Percentiles rank a stretch among this genome's conserved stretches.
Evolutionary conservation across 2,888 invertebrate species (phyloP).

Genomic region (Diploptera punctata): DNA sequence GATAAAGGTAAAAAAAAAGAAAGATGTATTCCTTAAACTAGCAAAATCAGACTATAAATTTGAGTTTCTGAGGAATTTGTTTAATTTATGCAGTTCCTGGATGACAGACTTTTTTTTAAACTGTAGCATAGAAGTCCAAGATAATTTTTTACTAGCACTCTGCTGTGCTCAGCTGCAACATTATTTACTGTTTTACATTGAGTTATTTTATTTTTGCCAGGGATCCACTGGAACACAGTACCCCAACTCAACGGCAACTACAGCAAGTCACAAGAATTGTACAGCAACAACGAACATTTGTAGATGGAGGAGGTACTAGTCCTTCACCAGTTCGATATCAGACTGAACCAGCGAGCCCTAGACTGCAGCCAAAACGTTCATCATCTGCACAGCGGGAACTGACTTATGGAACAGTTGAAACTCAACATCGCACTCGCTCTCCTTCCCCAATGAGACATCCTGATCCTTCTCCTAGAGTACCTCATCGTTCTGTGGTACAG

Average conservation of each 20-base stretch:
- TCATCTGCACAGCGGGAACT: slow-evolving; percentile 39
- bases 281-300: slow-evolving; percentile 36
- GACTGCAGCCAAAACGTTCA: slow-evolving; percentile 37
- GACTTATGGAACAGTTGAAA: slow-evolving; percentile 30
- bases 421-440: slow-evolving; percentile 29
- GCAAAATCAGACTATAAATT: too few species aligned
- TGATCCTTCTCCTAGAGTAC: slow-evolving; percentile 33
- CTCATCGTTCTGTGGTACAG: slow-evolving; percentile 31
- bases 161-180: too few species aligned
- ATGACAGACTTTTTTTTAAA: too few species aligned
- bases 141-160: too few species aligned
- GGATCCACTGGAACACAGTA: slow-evolving; percentile 40
- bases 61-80: too few species aligned
- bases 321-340: slow-evolving; percentile 25
- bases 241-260: slow-evolving; percentile 25
- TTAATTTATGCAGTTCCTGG: too few species aligned
- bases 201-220: slow-evolving; percentile 22
- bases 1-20: too few species aligned
- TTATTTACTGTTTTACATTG: too few species aligned
- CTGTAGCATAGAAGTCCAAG: too few species aligned
- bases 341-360: slow-evolving; percentile 18
- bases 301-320: slow-evolving; percentile 28
- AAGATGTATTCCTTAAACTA: too few species aligned
- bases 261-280: slow-evolving; percentile 39
- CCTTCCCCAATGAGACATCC: slow-evolving; percentile 38